A percentile compares a stretch with the other conserved stretches of the same genome.
Evolutionary conservation across 30 jellyfish, hydroid and myxozoan species (phyloP).

Genomic region (Turritopsis dohrnii): DNA sequence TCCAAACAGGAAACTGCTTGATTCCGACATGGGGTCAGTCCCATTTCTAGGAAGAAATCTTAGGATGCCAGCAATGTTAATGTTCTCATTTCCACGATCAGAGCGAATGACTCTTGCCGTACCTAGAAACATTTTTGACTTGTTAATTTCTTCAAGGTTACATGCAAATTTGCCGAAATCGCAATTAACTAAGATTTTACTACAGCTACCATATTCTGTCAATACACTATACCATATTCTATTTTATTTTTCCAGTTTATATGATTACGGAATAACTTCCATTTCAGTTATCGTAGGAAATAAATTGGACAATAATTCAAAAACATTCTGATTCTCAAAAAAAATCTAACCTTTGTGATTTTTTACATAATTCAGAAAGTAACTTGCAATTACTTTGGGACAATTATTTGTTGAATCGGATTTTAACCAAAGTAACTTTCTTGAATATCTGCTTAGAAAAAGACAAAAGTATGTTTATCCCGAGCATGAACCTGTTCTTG

Average conservation of each 20-base stretch:
- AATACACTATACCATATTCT: neutral
- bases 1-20: constrained; percentile 15
- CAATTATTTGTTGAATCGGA: constrained; percentile 15
- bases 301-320: neutral
- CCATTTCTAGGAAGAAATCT: neutral
- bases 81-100: neutral
- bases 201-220: neutral
- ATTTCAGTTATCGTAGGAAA: neutral
- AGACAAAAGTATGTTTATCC: neutral
- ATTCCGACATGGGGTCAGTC: constrained; percentile 9
- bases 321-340: neutral
- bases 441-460: neutral
- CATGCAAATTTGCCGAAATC: neutral
- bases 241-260: neutral
- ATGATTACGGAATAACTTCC: neutral
- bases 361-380: neutral
- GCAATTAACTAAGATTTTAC: neutral
- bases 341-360: constrained; percentile 5
- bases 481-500: neutral
- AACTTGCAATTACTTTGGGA: constrained; percentile 10
- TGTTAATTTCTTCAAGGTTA: neutral
- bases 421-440: constrained; percentile 5
- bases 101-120: constrained; percentile 9
- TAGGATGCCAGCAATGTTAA: constrained; percentile 10
- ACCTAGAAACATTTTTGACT: neutral